Evolutionary conservation across 2,888 invertebrate species (phyloP).

Genomic region (Meganola albula): DNA sequence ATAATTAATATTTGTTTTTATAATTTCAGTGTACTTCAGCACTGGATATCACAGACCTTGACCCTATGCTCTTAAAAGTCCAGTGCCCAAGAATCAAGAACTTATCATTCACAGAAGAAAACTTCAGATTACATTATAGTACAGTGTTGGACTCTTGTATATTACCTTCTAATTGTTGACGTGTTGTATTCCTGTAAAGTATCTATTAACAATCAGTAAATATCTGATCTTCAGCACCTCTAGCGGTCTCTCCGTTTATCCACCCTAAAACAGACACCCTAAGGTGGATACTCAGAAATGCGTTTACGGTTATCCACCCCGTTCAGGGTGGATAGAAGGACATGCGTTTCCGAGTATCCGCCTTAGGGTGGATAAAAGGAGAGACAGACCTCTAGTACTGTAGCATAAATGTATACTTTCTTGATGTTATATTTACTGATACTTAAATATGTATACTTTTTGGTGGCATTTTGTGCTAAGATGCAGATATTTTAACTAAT

Average conservation of each 20-base stretch:
- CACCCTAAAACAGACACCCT: no score
- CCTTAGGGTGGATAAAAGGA: no score
- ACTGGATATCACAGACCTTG: constrained; percentile 58
- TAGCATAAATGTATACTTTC: constrained; percentile 26
- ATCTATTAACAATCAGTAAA: constrained; percentile 36
- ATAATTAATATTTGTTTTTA: constrained; percentile 28
- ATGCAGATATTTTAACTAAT: constrained; percentile 42
- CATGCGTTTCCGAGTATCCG: constrained; percentile 2
- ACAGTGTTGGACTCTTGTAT: constrained; percentile 52
- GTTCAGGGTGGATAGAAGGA: no score
- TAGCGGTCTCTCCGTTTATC: no score
- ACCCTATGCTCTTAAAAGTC: constrained; percentile 44
- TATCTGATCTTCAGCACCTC: constrained; percentile 61
- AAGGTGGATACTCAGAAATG: no score
- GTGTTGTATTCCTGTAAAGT: constrained; percentile 38
- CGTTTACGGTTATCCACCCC: no score
- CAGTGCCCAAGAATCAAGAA: constrained; percentile 51
- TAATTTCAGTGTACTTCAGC: constrained; percentile 61
- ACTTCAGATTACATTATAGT: constrained; percentile 48
- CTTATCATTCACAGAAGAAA: constrained; percentile 42
- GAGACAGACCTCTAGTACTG: constrained; percentile 16
- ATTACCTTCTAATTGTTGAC: constrained; percentile 39
- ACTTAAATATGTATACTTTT: constrained; percentile 26
- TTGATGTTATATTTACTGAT: constrained; percentile 24
- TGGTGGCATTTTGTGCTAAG: constrained; percentile 52